Conservation (phyloP, 1,140 invertebrate species). For the Andricus grossulariae region DNA sequence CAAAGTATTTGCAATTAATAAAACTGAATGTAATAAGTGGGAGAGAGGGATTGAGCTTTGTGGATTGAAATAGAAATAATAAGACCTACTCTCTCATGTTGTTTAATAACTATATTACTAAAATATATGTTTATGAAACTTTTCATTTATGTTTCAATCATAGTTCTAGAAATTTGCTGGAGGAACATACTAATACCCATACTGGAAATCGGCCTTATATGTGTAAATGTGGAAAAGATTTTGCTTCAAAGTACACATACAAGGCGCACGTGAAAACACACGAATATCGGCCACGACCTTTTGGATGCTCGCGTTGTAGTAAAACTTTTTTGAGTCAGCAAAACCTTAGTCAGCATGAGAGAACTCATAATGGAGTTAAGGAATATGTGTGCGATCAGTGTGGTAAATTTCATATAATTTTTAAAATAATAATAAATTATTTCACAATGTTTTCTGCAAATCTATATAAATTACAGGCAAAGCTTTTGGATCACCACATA, state of each 20-base stretch:
- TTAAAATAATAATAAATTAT: neutral
- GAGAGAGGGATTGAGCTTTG: too few relatives aligned
- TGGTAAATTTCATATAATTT: conserved; percentile 71
- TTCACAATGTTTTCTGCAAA: neutral
- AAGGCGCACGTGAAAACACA: conserved; percentile 87
- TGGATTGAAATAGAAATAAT: too few relatives aligned
- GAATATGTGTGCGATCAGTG: conserved; percentile 85
- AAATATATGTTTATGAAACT: neutral
- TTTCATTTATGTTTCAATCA: conserved; percentile 21
- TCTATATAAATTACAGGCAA: conserved; percentile 76
- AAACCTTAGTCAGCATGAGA: conserved; percentile 84
- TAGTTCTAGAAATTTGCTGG: conserved; percentile 81
- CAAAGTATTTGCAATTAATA: neutral
- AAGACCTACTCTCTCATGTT: too few relatives aligned
- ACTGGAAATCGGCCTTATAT: conserved; percentile 81
- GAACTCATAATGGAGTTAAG: conserved; percentile 83
- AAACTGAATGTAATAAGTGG: neutral
- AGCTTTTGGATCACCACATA: conserved; percentile 84
- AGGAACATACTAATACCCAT: conserved; percentile 84
- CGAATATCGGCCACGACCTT: conserved; percentile 81
- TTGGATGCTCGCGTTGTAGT: conserved; percentile 80
- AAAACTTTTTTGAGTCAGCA: conserved; percentile 86
- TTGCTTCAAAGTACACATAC: conserved; percentile 87
- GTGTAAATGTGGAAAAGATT: conserved; percentile 84
- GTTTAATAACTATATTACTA: neutral